Conservation (phyloP, 1,140 invertebrate genomes). For the Penaeus indicus region DNA sequence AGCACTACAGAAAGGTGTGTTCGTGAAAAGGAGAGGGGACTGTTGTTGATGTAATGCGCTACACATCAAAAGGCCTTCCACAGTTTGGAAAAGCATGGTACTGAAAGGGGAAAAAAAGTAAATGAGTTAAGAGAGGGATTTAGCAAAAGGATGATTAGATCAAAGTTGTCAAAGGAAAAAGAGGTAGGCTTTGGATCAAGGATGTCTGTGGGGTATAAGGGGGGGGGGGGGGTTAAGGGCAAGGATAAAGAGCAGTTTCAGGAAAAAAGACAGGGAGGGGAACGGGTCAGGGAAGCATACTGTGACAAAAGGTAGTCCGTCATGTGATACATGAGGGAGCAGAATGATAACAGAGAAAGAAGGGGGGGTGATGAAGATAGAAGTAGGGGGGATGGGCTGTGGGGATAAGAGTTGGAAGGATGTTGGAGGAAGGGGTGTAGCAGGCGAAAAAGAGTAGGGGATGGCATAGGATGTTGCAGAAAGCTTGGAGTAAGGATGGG, state of each 20-base stretch:
- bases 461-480: not conserved
- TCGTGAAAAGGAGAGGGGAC: no score
- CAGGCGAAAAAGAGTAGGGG: not conserved
- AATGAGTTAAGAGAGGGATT: no score
- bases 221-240: not conserved
- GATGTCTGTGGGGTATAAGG: not conserved
- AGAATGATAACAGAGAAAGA: not conserved
- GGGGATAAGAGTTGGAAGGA: not conserved
- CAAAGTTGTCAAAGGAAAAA: not conserved
- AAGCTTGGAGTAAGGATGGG: no score
- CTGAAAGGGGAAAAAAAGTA: not conserved
- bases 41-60: no score
- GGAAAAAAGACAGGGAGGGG: not conserved
- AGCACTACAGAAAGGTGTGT: no score
- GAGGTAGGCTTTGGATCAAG: not conserved
- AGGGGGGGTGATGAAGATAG: not conserved
- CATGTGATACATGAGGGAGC: no score
- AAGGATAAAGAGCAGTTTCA: not conserved
- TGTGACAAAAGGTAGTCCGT: no score
- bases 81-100: not conserved
- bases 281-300: not conserved
- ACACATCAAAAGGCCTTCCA: no score
- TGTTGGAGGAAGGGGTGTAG: no score
- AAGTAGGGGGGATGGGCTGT: not conserved
- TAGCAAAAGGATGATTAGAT: not conserved